Evolutionary conservation across 2,113 vertebrate species (phyloP).

Genomic region (Carassius auratus): DNA sequence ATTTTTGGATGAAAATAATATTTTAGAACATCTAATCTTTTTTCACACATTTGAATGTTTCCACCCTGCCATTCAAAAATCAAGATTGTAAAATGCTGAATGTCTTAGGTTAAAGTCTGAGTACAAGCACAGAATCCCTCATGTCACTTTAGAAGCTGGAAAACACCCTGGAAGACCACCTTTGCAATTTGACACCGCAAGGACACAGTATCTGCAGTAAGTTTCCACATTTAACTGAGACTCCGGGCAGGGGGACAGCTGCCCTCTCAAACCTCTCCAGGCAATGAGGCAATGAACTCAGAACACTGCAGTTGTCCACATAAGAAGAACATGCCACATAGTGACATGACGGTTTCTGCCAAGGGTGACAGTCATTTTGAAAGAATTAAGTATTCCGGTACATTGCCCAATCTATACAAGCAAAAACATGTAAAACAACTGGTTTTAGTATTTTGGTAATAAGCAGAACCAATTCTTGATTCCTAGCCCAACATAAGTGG

Average conservation of each 20-base stretch:
- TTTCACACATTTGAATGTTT: not conserved
- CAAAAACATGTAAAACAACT: not conserved
- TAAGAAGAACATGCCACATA: not conserved
- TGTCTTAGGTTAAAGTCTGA: not conserved
- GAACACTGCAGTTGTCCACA: not conserved
- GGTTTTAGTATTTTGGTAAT: not conserved
- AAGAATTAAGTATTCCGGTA: not conserved
- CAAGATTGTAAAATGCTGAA: not conserved
- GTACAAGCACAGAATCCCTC: not conserved
- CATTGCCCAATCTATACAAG: not conserved
- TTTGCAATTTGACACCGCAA: slow-evolving; percentile 22
- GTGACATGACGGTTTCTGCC: not conserved
- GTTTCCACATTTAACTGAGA: slow-evolving; percentile 29
- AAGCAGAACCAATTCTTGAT: not conserved
- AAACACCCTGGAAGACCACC: slow-evolving; percentile 39
- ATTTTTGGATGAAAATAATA: not conserved
- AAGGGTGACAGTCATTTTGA: not conserved
- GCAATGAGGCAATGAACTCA: not conserved
- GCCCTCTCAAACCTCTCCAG: slow-evolving; percentile 2
- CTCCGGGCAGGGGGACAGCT: not conserved
- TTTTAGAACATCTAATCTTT: no score
- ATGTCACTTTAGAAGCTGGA: slow-evolving; percentile 33
- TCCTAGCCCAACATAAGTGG: not conserved
- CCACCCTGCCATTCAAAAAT: not conserved
- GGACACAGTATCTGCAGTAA: slow-evolving; percentile 39